Conservation (phyloP, 2,888 invertebrate genomes). For the Platycnemis pennipes region DNA sequence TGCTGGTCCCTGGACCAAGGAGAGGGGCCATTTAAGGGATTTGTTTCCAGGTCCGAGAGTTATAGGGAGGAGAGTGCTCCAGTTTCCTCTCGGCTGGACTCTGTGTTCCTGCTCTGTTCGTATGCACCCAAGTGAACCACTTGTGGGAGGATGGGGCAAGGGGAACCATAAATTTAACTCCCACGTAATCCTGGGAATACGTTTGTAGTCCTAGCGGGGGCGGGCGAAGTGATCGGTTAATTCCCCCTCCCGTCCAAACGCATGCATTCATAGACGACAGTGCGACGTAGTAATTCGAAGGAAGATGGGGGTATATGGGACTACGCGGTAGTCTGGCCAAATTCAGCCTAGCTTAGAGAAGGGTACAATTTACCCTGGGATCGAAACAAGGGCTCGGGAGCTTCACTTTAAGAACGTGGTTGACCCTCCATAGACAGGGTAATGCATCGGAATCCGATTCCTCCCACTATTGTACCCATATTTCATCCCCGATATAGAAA, state of each 20-base stretch:
- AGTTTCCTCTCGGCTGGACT: neutral
- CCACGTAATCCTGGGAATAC: neutral
- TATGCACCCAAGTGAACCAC: neutral
- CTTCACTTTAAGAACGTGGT: too few relatives aligned
- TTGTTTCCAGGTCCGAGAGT: neutral
- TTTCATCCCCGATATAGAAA: too few relatives aligned
- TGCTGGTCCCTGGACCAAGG: neutral
- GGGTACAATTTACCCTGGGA: too few relatives aligned
- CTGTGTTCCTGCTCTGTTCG: neutral
- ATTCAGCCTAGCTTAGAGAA: neutral
- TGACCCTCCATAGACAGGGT: too few relatives aligned
- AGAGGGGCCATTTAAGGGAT: neutral
- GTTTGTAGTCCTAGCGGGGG: neutral
- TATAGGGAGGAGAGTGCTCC: too few relatives aligned
- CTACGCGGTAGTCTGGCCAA: neutral
- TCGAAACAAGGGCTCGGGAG: too few relatives aligned
- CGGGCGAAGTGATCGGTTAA: neutral
- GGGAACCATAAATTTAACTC: neutral
- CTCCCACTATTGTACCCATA: too few relatives aligned
- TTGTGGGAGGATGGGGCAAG: too few relatives aligned
- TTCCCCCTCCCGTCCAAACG: neutral
- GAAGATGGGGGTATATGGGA: neutral
- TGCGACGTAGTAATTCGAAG: neutral
- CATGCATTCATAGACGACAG: neutral
- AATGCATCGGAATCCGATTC: too few relatives aligned